phyloP scores from a whole-genome alignment of 1,140 invertebrate species.

The Drosophila persimilis region DNA sequence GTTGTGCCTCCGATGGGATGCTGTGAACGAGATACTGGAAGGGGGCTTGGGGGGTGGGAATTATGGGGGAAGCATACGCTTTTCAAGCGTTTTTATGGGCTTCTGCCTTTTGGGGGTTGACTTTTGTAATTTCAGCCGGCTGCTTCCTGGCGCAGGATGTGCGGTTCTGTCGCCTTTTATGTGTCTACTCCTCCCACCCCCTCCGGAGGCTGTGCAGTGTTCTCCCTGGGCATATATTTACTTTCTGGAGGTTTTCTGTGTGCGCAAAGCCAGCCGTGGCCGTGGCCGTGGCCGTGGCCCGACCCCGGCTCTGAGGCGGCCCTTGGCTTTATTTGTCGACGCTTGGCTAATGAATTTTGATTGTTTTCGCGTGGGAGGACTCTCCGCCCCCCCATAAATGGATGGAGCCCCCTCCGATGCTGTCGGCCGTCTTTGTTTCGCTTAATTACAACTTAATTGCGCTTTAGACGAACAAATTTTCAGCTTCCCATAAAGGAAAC shows the following conservation, averaged over 20 bases:
- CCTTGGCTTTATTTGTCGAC: conserved; percentile 74
- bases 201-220: neutral
- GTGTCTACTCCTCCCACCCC: conserved; percentile 27
- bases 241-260: conserved; percentile 19
- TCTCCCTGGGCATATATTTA: conserved; percentile 63
- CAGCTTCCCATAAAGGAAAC: conserved; percentile 51
- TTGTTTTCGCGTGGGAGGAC: conserved; percentile 63
- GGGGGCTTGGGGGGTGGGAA: neutral
- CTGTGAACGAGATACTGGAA: conserved; percentile 22
- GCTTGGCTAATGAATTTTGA: conserved; percentile 78
- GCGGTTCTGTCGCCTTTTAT: conserved; percentile 78
- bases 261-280: neutral
- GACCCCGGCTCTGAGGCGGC: conserved; percentile 26
- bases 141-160: conserved; percentile 77
- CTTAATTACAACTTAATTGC: conserved; percentile 80
- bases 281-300: conserved; percentile 13
- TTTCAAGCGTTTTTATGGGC: conserved; percentile 75
- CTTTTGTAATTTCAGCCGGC: conserved; percentile 78
- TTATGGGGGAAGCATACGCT: conserved; percentile 61
- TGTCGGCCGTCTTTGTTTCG: conserved; percentile 59
- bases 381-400: conserved; percentile 29
- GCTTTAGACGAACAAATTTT: conserved; percentile 74
- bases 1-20: conserved; percentile 10
- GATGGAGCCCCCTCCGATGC: conserved; percentile 10
- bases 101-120: conserved; percentile 68